Evolutionary conservation across 2,113 vertebrate genomes (phyloP).

Genomic region (Barnardius zonarius): DNA sequence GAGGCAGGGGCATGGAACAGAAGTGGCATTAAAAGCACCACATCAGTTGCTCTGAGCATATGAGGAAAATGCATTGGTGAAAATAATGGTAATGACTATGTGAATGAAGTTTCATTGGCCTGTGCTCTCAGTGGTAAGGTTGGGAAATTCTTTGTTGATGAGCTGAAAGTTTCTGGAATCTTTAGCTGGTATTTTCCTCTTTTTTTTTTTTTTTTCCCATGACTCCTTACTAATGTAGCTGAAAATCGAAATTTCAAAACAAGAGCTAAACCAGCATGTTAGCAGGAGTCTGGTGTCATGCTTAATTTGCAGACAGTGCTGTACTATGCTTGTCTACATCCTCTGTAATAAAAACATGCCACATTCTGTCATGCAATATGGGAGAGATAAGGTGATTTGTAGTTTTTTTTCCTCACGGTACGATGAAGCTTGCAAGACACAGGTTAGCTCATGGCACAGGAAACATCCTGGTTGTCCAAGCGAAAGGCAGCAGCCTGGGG

Average conservation of each 20-base stretch:
- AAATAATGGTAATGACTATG: not conserved
- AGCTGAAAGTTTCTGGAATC: not conserved
- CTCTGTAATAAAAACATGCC: not conserved
- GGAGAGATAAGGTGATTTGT: not conserved
- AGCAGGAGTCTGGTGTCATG: not conserved
- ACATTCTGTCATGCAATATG: not conserved
- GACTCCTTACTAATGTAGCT: not conserved
- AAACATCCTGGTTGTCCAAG: not conserved
- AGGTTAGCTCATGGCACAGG: not conserved
- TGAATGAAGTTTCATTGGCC: not conserved
- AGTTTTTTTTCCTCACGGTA: rapidly evolving
- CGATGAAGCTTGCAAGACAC: not conserved
- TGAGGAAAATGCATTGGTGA: not conserved
- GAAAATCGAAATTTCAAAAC: not conserved
- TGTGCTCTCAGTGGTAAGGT: not conserved
- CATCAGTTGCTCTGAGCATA: not conserved
- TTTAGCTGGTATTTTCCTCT: not conserved
- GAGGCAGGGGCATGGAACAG: not conserved
- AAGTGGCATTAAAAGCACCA: not conserved
- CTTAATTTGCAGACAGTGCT: not conserved
- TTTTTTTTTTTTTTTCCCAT: not conserved
- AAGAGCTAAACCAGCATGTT: not conserved
- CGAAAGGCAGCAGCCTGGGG: not conserved
- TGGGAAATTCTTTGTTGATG: not conserved
- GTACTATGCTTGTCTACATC: not conserved